Evolutionary conservation across 2,797 vertebrate genomes (phyloP).

Genomic region (Peromyscus attwateri): DNA sequence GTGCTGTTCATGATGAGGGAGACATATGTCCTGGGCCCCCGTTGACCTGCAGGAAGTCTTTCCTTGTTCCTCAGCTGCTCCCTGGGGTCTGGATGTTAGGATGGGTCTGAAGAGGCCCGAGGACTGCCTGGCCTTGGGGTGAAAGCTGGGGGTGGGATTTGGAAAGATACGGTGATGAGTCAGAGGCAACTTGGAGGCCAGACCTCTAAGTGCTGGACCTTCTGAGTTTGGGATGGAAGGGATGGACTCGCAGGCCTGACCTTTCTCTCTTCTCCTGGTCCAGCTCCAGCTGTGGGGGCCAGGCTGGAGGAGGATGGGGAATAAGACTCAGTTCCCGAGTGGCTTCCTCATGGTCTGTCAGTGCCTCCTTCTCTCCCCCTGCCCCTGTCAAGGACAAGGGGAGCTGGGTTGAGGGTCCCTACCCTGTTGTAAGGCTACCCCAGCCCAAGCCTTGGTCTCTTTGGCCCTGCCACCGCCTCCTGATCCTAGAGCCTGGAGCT

Average conservation of each 20-base stretch:
- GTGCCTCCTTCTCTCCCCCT: not conserved
- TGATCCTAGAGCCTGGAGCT: conserved; percentile 60
- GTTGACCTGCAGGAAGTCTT: not conserved
- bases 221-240: not conserved
- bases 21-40: not conserved
- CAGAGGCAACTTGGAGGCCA: conserved; percentile 25
- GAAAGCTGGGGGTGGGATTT: not conserved
- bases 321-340: not conserved
- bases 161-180: conserved; percentile 49
- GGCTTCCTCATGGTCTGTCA: not conserved
- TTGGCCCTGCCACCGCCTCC: conserved; percentile 59
- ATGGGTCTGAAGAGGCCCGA: conserved; percentile 3
- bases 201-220: conserved; percentile 47
- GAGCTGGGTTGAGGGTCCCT: not conserved
- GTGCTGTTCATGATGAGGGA: not conserved
- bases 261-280: not conserved
- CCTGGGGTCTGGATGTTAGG: not conserved
- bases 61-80: not conserved
- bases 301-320: not conserved
- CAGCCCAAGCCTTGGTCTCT: conserved; percentile 3
- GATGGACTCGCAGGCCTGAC: conserved; percentile 24
- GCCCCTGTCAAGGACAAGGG: not conserved
- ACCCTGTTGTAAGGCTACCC: conserved; percentile 29
- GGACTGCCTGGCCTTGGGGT: conserved; percentile 40
- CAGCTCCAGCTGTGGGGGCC: not conserved